Evolutionary conservation across 2,113 vertebrate species (phyloP).

Genomic region (Apus apus): DNA sequence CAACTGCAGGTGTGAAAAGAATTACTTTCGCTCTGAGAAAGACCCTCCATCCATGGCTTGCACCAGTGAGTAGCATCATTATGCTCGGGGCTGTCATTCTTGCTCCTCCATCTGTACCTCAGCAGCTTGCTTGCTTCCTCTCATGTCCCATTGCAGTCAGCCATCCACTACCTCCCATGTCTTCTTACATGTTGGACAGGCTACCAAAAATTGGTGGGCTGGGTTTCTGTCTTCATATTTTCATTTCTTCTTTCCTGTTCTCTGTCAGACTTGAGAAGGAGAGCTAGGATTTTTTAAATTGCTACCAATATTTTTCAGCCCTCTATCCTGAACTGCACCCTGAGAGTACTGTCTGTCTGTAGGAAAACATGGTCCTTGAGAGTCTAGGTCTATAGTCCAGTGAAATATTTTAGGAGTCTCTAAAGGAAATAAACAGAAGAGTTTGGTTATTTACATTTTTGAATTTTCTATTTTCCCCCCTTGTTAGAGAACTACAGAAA

Average conservation of each 20-base stretch:
- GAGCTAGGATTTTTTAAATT: slow-evolving; percentile 53
- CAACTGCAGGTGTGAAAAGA: slow-evolving; percentile 95
- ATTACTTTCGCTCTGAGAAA: slow-evolving; percentile 94
- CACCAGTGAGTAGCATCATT: slow-evolving; percentile 87
- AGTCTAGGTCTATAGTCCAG: neutral
- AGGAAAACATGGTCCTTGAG: neutral
- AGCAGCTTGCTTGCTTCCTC: slow-evolving; percentile 67
- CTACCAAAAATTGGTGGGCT: neutral
- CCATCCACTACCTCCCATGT: slow-evolving; percentile 17
- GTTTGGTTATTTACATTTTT: slow-evolving; percentile 12
- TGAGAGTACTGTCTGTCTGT: neutral
- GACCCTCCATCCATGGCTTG: slow-evolving; percentile 97
- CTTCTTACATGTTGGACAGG: slow-evolving; percentile 30
- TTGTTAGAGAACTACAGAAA: neutral
- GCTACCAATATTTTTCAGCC: slow-evolving; percentile 11
- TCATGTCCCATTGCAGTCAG: slow-evolving; percentile 37
- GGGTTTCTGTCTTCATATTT: slow-evolving; percentile 31
- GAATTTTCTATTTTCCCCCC: neutral
- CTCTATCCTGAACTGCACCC: neutral
- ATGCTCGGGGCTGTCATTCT: slow-evolving; percentile 50
- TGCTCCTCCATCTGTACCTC: slow-evolving; percentile 17
- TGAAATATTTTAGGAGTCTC: neutral
- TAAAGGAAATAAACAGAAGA: slow-evolving; percentile 19
- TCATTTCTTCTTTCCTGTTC: slow-evolving; percentile 10
- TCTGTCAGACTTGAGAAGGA: neutral